These are phyloP conservation scores for Anoura caudifer DNA, from an alignment of 2,113 vertebrate genomes.

Conservation along the genomic window DNA sequence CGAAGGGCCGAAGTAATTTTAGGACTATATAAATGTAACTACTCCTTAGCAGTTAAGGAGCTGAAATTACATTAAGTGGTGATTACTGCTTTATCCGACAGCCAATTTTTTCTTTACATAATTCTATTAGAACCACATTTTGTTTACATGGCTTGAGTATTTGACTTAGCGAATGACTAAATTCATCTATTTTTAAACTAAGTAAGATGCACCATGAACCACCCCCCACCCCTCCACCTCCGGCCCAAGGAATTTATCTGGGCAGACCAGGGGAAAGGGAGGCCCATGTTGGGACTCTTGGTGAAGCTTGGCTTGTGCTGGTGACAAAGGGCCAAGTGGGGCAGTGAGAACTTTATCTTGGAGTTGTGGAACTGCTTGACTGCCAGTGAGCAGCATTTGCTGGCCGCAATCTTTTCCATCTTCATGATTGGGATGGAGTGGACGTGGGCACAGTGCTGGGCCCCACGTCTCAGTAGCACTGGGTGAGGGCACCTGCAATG, in stretches of 20 bases:
- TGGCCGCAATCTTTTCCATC: background rate
- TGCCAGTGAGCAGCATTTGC: background rate
- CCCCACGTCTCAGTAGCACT: too few relatives aligned
- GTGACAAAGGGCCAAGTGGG: background rate
- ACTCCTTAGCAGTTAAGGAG: too few relatives aligned
- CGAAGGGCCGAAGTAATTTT: too few relatives aligned
- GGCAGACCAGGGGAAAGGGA: too few relatives aligned
- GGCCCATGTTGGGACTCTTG: background rate
- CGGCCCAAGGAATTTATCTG: too few relatives aligned
- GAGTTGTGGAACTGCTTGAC: background rate
- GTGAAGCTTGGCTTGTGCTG: background rate
- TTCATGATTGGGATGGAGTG: background rate
- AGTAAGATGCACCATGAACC: slow-evolving; percentile 54
- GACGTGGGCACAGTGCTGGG: too few relatives aligned
- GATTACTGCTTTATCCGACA: slow-evolving; percentile 46
- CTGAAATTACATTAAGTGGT: background rate
- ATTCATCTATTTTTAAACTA: slow-evolving; percentile 66
- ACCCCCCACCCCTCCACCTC: too few relatives aligned
- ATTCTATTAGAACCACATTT: slow-evolving; percentile 71
- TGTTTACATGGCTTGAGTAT: slow-evolving; percentile 61
- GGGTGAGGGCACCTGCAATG: too few relatives aligned
- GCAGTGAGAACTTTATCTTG: background rate
- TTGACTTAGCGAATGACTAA: slow-evolving; percentile 62
- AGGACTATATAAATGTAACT: too few relatives aligned
- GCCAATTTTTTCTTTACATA: slow-evolving; percentile 67